Evolutionary conservation across 2,797 vertebrate species (phyloP).

Genomic region (Sebastiscus tertius): DNA sequence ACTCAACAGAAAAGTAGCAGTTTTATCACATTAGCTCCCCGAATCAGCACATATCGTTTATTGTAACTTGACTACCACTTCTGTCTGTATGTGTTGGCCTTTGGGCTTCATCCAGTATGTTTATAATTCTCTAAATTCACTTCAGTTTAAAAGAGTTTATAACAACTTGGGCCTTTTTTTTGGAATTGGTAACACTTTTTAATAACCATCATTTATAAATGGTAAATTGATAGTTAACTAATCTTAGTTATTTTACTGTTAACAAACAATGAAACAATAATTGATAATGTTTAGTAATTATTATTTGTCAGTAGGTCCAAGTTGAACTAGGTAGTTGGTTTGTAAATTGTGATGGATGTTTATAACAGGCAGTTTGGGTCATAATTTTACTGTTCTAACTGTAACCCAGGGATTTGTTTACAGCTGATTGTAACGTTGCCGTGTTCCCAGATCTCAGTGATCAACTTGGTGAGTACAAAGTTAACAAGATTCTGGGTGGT

Average conservation of each 20-base stretch:
- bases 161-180: not conserved
- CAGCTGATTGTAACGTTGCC: too few relatives aligned
- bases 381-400: too few relatives aligned
- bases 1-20: not conserved
- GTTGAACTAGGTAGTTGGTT: not conserved
- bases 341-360: not conserved
- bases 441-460: too few relatives aligned
- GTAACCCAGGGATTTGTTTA: too few relatives aligned
- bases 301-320: not conserved
- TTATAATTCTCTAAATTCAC: not conserved
- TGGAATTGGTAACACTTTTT: too few relatives aligned
- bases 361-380: accelerated
- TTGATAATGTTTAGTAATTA: too few relatives aligned
- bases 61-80: not conserved
- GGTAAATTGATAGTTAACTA: too few relatives aligned
- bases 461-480: too few relatives aligned
- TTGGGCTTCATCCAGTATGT: not conserved
- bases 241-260: too few relatives aligned
- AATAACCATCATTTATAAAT: too few relatives aligned
- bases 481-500: not conserved
- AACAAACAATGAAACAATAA: too few relatives aligned
- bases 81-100: not conserved
- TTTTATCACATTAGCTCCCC: not conserved
- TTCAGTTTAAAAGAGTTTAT: not conserved
- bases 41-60: not conserved